A percentile compares a stretch with the other conserved stretches of the same genome.
These are phyloP conservation scores for Trachelipus rathkii DNA, from an alignment of 1,140 invertebrate genomes.

Conservation along the genomic window DNA sequence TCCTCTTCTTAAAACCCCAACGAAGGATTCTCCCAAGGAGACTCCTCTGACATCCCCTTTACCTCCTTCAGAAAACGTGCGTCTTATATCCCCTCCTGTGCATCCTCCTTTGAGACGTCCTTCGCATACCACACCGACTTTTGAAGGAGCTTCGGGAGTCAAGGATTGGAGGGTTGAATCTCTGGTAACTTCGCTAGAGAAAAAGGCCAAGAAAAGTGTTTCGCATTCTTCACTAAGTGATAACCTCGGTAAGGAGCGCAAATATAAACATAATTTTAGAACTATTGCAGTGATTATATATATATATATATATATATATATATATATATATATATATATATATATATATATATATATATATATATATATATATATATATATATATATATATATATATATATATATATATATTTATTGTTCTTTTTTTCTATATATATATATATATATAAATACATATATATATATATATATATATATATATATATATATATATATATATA, in stretches of 20 bases:
- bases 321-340: too few species aligned
- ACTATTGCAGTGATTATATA: too few species aligned
- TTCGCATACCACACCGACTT: background rate
- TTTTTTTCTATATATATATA: too few species aligned
- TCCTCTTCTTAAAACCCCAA: constrained; percentile 1
- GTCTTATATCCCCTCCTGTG: background rate
- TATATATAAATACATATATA: too few species aligned
- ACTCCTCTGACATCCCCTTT: background rate
- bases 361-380: background rate
- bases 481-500: background rate
- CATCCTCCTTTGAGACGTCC: background rate
- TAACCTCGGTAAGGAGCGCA: background rate
- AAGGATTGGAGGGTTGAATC: background rate
- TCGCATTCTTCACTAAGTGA: background rate
- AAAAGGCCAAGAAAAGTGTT: background rate
- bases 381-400: background rate
- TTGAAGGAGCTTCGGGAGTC: background rate
- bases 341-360: too few species aligned
- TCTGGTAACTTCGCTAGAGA: background rate
- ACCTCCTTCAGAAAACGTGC: background rate
- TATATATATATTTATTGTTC: background rate
- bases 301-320: too few species aligned
- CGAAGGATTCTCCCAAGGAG: background rate
- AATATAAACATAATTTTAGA: too few species aligned
- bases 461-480: too few species aligned